phyloP scores from a whole-genome alignment of 2,888 invertebrate genomes.

The Ptilodon capucinus region DNA sequence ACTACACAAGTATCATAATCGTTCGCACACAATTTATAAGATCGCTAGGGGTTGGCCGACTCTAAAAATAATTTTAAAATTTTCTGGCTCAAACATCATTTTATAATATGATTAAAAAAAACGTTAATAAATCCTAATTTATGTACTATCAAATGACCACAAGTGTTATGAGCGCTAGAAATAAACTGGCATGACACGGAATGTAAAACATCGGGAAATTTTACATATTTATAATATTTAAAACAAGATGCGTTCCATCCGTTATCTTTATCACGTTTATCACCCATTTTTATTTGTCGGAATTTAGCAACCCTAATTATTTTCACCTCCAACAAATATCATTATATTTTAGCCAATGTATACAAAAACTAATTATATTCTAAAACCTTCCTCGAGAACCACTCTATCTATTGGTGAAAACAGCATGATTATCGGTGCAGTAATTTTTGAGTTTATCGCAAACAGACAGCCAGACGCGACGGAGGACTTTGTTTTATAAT shows the following conservation, averaged over 20 bases:
- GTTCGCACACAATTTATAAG: constrained; percentile 2
- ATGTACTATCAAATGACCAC: constrained; percentile 57
- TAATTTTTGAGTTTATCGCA: no score
- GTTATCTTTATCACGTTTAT: no score
- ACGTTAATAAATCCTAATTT: constrained; percentile 58
- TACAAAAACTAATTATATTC: no score
- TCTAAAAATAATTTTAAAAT: constrained; percentile 38
- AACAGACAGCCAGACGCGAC: no score
- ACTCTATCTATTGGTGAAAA: no score
- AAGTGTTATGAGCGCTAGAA: constrained; percentile 43
- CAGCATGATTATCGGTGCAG: no score
- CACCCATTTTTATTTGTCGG: no score
- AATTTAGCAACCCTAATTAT: no score
- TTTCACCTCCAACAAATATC: no score
- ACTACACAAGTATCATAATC: not conserved
- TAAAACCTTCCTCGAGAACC: no score
- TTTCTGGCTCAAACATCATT: constrained; percentile 60
- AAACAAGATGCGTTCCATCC: not conserved
- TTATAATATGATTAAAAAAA: constrained; percentile 51
- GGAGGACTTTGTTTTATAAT: no score
- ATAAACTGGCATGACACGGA: constrained; percentile 29
- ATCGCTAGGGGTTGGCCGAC: constrained; percentile 28
- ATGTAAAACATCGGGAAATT: constrained; percentile 13
- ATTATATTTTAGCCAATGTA: no score
- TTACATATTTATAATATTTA: constrained; percentile 32